Evolutionary conservation across 2,888 invertebrate genomes (phyloP).

Genomic region (Rosalia funebris): DNA sequence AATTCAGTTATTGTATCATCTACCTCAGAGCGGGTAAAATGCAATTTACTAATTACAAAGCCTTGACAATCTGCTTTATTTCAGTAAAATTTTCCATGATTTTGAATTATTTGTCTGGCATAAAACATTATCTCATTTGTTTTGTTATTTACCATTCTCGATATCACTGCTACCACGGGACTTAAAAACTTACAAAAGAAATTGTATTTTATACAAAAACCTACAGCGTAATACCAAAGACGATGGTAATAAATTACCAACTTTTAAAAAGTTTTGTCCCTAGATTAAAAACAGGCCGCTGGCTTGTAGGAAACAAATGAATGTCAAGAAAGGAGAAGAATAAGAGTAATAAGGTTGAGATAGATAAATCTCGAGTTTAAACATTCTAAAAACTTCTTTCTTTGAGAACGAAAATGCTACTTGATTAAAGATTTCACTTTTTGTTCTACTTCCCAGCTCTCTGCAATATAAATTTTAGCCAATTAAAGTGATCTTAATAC

Average conservation of each 20-base stretch:
- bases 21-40: conserved; percentile 28
- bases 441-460: conserved; percentile 45
- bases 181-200: conserved; percentile 44
- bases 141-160: conserved; percentile 25
- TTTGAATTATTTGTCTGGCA: conserved; percentile 38
- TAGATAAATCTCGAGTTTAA: conserved; percentile 61
- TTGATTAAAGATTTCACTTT: conserved; percentile 55
- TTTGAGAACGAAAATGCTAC: conserved; percentile 47
- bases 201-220: conserved; percentile 42
- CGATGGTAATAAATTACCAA: conserved; percentile 59
- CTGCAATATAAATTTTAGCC: conserved; percentile 46
- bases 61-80: conserved; percentile 39
- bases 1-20: conserved; percentile 19
- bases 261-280: conserved; percentile 62
- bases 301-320: conserved; percentile 64
- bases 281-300: conserved; percentile 65
- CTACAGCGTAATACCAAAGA: conserved; percentile 42
- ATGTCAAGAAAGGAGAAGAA: conserved; percentile 62
- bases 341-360: conserved; percentile 62
- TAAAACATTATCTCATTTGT: conserved; percentile 18
- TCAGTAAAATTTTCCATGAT: conserved; percentile 40
- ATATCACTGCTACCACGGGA: conserved; percentile 22
- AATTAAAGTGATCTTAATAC: conserved; percentile 44
- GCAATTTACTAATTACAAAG: conserved; percentile 41
- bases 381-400: conserved; percentile 50